Conservation (phyloP, 2,888 invertebrate genomes). For the Troides helena region DNA sequence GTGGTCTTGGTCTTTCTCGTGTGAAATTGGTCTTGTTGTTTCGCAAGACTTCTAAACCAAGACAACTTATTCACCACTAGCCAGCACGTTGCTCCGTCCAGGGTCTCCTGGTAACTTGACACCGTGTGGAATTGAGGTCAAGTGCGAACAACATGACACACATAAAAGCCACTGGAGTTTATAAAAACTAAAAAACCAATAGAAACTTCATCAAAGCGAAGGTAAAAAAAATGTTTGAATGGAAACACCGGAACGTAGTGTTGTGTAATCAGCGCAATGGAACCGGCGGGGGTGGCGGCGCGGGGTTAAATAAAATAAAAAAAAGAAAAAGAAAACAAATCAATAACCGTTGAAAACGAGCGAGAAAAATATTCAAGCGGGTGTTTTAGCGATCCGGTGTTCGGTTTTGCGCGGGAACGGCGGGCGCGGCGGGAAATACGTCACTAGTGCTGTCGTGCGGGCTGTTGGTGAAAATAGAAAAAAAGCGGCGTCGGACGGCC, state of each 20-base stretch:
- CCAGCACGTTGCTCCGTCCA: too few species aligned
- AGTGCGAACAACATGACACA: too few species aligned
- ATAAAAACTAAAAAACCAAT: too few species aligned
- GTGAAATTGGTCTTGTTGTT: too few species aligned
- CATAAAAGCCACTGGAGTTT: too few species aligned
- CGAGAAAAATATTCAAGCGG: conserved; percentile 58
- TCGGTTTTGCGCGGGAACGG: conserved; percentile 72
- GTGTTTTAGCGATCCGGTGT: conserved; percentile 73
- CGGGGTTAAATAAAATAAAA: conserved; percentile 51
- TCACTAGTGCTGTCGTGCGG: conserved; percentile 76
- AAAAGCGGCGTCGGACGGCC: conserved; percentile 46
- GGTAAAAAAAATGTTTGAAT: conserved; percentile 8
- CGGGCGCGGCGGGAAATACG: conserved; percentile 68
- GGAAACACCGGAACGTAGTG: conserved; percentile 17
- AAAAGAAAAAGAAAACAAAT: conserved; percentile 50
- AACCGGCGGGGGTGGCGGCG: conserved; percentile 37
- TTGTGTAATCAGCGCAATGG: conserved; percentile 24
- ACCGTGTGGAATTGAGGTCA: too few species aligned
- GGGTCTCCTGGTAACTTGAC: too few species aligned
- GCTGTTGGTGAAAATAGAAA: conserved; percentile 60
- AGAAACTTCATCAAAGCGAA: background rate
- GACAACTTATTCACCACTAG: too few species aligned
- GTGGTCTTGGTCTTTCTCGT: too few species aligned
- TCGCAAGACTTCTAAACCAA: too few species aligned
- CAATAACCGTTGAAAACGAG: conserved; percentile 63